Conservation (phyloP, 2,797 vertebrate genomes). For the Arctocebus calabarensis region DNA sequence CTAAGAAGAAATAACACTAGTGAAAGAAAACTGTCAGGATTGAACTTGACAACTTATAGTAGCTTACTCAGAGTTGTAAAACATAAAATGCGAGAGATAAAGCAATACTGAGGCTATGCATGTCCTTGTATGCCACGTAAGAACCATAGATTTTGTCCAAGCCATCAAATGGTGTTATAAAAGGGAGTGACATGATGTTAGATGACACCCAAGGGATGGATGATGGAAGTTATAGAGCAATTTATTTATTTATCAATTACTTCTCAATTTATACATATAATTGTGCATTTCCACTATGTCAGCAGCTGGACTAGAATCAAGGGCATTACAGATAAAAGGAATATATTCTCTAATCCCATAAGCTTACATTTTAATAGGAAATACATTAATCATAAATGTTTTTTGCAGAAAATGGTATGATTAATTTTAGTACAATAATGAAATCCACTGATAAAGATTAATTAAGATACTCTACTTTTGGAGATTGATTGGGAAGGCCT, state of each 20-base stretch:
- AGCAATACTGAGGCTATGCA: neutral
- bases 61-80: neutral
- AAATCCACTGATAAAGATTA: neutral
- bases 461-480: neutral
- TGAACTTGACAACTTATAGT: neutral
- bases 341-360: neutral
- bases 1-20: neutral
- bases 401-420: neutral
- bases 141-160: neutral
- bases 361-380: neutral
- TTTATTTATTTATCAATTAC: neutral
- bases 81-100: neutral
- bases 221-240: rapidly evolving
- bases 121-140: neutral
- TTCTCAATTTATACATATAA: neutral
- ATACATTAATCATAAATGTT: neutral
- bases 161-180: neutral
- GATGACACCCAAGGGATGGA: too few species aligned
- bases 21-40: neutral
- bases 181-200: neutral
- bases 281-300: too few species aligned
- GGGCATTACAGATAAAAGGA: too few species aligned
- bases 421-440: neutral
- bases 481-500: neutral
- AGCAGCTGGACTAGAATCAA: neutral